Conservation (phyloP, 2,113 vertebrate genomes). For the Raja brachyura region DNA sequence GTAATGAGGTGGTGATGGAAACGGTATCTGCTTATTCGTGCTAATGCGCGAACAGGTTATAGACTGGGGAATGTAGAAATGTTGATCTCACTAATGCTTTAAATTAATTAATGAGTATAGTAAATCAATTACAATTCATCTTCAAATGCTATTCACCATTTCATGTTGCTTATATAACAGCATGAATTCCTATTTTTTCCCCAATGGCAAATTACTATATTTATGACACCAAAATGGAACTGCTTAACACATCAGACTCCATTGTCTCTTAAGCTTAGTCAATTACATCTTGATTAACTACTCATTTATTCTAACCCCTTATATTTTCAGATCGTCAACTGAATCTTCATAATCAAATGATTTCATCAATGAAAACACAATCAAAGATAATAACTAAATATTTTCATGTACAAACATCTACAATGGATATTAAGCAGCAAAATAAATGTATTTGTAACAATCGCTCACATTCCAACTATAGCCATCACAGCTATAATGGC, state of each 20-base stretch:
- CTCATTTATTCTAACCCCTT: not conserved
- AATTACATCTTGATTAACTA: not conserved
- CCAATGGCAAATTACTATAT: not conserved
- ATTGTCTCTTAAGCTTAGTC: not conserved
- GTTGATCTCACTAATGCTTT: not conserved
- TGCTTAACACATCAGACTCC: not conserved
- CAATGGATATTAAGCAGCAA: not conserved
- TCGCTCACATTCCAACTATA: too few relatives aligned
- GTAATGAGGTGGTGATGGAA: conserved; percentile 25
- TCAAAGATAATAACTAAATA: not conserved
- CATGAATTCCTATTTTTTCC: not conserved
- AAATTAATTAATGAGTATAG: conserved; percentile 8
- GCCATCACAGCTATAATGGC: not conserved
- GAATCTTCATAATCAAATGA: not conserved
- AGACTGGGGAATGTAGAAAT: conserved; percentile 26
- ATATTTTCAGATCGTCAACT: not conserved
- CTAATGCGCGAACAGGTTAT: conserved; percentile 5
- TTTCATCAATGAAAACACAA: not conserved
- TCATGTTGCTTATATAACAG: not conserved
- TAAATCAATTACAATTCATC: conserved; percentile 13
- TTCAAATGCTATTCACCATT: not conserved
- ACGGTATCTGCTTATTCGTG: not conserved
- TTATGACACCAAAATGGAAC: not conserved
- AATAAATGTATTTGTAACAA: not conserved
- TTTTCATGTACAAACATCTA: not conserved